phyloP scores from a whole-genome alignment of 2,113 vertebrate genomes.

The Anhinga anhinga region DNA sequence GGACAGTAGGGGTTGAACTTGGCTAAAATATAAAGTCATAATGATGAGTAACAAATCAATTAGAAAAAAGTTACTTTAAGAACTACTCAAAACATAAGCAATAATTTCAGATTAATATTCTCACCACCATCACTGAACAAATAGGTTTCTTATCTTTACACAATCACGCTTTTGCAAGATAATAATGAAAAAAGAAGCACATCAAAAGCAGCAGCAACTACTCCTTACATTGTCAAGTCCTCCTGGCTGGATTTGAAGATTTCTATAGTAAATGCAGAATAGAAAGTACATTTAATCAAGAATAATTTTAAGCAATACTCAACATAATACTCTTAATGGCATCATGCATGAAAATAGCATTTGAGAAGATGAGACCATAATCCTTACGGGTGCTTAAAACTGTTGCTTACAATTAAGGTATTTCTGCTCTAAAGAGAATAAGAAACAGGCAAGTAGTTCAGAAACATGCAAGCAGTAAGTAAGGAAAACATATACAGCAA shows the following conservation, averaged over 20 bases:
- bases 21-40: neutral
- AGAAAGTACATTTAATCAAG: neutral
- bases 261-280: neutral
- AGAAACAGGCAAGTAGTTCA: too few species aligned
- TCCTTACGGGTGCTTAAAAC: neutral
- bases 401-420: neutral
- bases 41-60: neutral
- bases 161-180: neutral
- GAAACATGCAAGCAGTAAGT: neutral
- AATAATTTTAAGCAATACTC: neutral
- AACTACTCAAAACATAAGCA: neutral
- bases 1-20: neutral
- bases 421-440: neutral
- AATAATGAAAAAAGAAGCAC: neutral
- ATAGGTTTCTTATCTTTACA: neutral
- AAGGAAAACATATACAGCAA: neutral
- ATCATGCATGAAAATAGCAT: neutral
- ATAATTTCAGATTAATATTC: neutral
- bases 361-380: neutral
- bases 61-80: neutral
- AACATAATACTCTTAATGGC: neutral
- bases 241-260: neutral
- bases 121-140: neutral
- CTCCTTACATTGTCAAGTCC: neutral
- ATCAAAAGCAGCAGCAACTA: neutral